These are phyloP conservation scores for Lateolabrax maculatus DNA, from an alignment of 2,797 vertebrate genomes.

Conservation along the genomic window DNA sequence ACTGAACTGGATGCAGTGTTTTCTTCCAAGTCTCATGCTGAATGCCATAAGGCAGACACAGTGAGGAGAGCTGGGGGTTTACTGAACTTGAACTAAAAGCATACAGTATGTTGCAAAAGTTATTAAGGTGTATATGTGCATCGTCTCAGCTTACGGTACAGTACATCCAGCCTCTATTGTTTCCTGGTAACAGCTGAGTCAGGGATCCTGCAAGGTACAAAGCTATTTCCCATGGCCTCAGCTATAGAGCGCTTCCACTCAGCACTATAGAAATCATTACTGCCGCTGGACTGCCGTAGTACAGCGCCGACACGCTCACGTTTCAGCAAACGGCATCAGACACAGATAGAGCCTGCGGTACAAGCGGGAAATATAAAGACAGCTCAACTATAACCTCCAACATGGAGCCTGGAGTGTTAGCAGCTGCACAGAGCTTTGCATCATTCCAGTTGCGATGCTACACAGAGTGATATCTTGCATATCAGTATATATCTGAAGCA, in stretches of 20 bases:
- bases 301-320: constrained; percentile 8
- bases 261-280: constrained; percentile 76
- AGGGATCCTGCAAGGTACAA: constrained; percentile 55
- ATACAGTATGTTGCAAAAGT: background rate
- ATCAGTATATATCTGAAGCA: no score
- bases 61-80: background rate
- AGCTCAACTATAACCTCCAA: background rate
- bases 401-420: background rate
- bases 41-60: background rate
- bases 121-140: constrained; percentile 19
- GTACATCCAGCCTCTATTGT: constrained; percentile 56
- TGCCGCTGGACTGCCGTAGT: constrained; percentile 42
- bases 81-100: constrained; percentile 4
- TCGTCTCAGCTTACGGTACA: constrained; percentile 18
- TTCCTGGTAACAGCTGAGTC: constrained; percentile 60
- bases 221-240: constrained; percentile 70
- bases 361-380: constrained; percentile 1
- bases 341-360: background rate
- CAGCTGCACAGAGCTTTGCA: background rate
- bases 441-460: background rate
- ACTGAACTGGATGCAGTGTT: background rate
- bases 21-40: background rate
- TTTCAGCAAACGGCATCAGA: constrained; percentile 13
- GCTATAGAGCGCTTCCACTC: constrained; percentile 63
- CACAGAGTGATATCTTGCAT: background rate